phyloP scores from a whole-genome alignment of 2,888 invertebrate species.

The Orthonychiurus folsomi region DNA sequence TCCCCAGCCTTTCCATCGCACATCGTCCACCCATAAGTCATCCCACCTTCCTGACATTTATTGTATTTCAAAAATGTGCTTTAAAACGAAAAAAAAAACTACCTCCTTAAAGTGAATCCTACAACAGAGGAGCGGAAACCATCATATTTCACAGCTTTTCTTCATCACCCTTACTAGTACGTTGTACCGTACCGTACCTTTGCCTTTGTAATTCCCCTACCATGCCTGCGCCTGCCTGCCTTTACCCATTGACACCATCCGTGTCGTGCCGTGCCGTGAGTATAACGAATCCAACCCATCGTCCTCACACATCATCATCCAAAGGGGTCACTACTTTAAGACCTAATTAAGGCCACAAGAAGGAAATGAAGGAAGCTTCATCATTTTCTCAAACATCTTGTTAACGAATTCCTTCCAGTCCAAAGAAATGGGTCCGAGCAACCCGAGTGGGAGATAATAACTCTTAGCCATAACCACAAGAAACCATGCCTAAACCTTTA shows the following conservation, averaged over 20 bases:
- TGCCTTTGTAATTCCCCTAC: too few relatives aligned
- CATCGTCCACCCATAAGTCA: too few relatives aligned
- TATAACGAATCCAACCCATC: background rate
- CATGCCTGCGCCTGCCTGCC: too few relatives aligned
- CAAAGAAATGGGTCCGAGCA: too few relatives aligned
- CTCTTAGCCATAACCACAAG: background rate
- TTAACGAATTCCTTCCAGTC: background rate
- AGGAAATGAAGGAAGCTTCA: slow-evolving; percentile 1
- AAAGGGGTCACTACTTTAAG: slow-evolving; percentile 7
- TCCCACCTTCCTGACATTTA: too few relatives aligned
- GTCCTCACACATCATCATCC: background rate
- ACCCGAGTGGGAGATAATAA: background rate
- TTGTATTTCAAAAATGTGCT: too few relatives aligned
- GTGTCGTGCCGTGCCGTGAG: too few relatives aligned
- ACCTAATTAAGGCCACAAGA: slow-evolving; percentile 10
- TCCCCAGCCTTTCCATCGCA: too few relatives aligned
- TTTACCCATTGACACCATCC: slow-evolving; percentile 1
- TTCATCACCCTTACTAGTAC: slow-evolving; percentile 1
- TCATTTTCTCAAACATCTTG: slow-evolving; percentile 4
- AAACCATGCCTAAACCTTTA: background rate
- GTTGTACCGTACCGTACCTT: too few relatives aligned
- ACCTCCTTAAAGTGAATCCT: too few relatives aligned
- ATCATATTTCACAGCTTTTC: background rate
- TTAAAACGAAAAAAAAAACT: too few relatives aligned
- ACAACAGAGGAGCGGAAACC: background rate